Percentiles rank a stretch among this genome's conserved stretches.
Conservation (phyloP, 37 sponge, comb jelly and placozoan species). For the Aphrocallistes beatrix region DNA sequence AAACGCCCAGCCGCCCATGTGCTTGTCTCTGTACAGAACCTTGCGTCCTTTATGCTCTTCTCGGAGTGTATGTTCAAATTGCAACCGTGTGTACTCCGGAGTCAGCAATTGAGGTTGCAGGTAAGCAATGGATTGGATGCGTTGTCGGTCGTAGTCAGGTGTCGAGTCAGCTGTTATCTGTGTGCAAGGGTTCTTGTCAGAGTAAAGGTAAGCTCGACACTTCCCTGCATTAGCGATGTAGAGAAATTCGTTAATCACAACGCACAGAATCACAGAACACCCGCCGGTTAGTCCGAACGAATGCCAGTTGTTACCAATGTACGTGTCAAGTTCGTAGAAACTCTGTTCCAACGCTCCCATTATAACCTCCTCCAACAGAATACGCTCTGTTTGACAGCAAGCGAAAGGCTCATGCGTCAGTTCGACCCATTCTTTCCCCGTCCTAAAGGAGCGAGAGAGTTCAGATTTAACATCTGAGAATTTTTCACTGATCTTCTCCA, state of each 20-base stretch:
- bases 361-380: constrained; percentile 60
- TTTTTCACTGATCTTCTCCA: not conserved
- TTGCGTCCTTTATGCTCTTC: constrained; percentile 62
- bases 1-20: constrained; percentile 80
- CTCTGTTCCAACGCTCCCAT: constrained; percentile 77
- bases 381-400: constrained; percentile 49
- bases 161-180: constrained; percentile 75
- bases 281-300: constrained; percentile 70
- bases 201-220: constrained; percentile 45
- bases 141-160: constrained; percentile 77
- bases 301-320: constrained; percentile 55
- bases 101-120: constrained; percentile 79
- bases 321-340: constrained; percentile 81
- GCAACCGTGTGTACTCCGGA: constrained; percentile 63
- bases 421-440: not conserved
- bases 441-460: not conserved
- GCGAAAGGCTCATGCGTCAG: constrained; percentile 8
- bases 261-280: constrained; percentile 69
- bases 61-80: constrained; percentile 71
- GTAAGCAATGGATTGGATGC: constrained; percentile 69
- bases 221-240: constrained; percentile 89
- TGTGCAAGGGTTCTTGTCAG: not conserved
- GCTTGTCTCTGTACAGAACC: constrained; percentile 65
- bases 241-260: constrained; percentile 63
- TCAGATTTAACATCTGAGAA: not conserved